phyloP scores from a whole-genome alignment of 2,797 vertebrate genomes.

The Muscicapa striata region DNA sequence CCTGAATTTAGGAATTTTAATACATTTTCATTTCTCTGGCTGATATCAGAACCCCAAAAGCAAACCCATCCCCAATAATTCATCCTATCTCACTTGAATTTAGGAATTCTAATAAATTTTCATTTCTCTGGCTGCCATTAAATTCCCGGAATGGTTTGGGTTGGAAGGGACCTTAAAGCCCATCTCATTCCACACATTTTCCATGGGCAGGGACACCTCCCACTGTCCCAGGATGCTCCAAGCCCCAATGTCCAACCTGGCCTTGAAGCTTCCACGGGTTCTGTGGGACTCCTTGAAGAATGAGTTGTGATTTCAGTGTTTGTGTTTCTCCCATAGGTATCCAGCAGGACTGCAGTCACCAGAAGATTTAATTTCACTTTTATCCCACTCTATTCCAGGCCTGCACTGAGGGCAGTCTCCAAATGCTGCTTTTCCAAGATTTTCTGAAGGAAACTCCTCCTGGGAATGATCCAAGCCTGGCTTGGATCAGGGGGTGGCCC shows the following conservation, averaged over 20 bases:
- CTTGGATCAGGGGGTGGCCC: background rate
- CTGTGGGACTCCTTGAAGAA: background rate
- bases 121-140: no score
- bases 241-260: accelerated
- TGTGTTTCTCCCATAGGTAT: background rate
- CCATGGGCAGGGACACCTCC: background rate
- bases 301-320: background rate
- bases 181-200: background rate
- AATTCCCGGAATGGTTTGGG: no score
- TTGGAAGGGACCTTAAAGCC: background rate
- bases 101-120: no score
- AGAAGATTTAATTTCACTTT: background rate
- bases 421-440: background rate
- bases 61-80: no score
- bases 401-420: background rate
- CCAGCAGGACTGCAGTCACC: background rate
- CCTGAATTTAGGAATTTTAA: no score
- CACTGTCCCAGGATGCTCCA: background rate
- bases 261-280: background rate
- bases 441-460: background rate
- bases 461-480: background rate
- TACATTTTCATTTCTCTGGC: no score
- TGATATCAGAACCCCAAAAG: background rate
- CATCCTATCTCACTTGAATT: no score
- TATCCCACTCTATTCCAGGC: accelerated